These are phyloP conservation scores for Papilio xuthus DNA, from an alignment of 1,140 invertebrate genomes.

Conservation along the genomic window DNA sequence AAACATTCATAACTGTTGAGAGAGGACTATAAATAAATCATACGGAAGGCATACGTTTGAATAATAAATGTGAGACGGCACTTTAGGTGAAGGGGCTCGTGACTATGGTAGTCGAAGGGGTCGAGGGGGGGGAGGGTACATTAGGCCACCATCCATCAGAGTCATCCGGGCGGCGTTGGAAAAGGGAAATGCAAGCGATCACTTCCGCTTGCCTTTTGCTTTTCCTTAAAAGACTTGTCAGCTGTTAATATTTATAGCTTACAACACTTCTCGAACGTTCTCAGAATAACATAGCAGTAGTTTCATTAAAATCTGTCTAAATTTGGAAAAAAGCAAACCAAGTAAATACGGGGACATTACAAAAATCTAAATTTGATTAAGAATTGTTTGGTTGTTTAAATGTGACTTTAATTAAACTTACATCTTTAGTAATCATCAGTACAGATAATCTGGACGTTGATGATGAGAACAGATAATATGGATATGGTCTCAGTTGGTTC, in stretches of 20 bases:
- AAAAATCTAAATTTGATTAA: too few relatives aligned
- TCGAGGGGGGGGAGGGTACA: neutral
- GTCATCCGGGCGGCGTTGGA: neutral
- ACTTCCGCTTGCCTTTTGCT: conserved; percentile 3
- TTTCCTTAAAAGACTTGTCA: conserved; percentile 18
- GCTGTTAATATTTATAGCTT: neutral
- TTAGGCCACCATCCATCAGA: conserved; percentile 10
- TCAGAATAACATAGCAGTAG: too few relatives aligned
- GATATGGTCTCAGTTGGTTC: neutral
- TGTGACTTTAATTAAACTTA: too few relatives aligned
- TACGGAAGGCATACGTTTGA: conserved; percentile 34
- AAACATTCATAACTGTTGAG: conserved; percentile 17
- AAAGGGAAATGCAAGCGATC: conserved; percentile 15
- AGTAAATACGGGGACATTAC: too few relatives aligned
- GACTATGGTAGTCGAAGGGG: neutral
- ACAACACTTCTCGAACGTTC: neutral
- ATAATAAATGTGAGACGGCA: conserved; percentile 32
- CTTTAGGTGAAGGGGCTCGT: conserved; percentile 12
- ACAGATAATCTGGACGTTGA: neutral
- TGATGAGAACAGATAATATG: too few relatives aligned
- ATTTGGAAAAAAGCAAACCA: too few relatives aligned
- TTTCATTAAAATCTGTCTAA: too few relatives aligned
- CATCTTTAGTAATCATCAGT: too few relatives aligned
- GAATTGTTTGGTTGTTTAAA: too few relatives aligned
- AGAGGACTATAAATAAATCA: conserved; percentile 22